Evolutionary conservation across 2,797 vertebrate genomes (phyloP).

Genomic region (Spheniscus humboldti): DNA sequence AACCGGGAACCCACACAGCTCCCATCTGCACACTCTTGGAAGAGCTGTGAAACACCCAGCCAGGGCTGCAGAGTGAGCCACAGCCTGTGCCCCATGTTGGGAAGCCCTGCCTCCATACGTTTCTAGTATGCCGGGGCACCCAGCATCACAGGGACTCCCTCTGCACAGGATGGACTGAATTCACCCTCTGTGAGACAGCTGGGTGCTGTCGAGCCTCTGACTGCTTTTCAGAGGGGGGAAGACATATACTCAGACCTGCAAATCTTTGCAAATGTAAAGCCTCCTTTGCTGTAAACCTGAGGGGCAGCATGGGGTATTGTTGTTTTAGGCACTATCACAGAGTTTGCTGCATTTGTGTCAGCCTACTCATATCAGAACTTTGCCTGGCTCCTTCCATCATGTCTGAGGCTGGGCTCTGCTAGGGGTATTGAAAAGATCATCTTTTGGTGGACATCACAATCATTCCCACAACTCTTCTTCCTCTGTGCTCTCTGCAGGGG

Average conservation of each 20-base stretch:
- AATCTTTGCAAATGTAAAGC: neutral
- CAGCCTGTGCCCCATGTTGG: neutral
- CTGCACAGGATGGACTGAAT: neutral
- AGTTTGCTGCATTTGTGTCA: neutral
- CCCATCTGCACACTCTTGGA: neutral
- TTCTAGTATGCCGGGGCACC: accelerated
- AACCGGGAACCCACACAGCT: neutral
- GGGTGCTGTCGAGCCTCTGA: neutral
- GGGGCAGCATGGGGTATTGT: no score
- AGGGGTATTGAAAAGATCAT: neutral
- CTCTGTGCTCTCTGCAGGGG: neutral
- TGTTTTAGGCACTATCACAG: neutral
- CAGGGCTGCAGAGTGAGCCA: neutral
- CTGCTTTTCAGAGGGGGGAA: neutral
- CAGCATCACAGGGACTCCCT: neutral
- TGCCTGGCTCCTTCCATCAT: neutral
- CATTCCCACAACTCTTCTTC: neutral
- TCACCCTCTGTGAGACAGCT: neutral
- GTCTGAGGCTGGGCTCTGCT: neutral
- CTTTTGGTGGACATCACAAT: neutral
- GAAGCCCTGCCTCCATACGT: neutral
- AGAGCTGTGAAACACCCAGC: neutral
- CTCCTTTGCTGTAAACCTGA: neutral
- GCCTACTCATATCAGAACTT: neutral
- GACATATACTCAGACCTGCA: neutral